Conservation (phyloP, 2,113 vertebrate species). For the Onychorhynchus coronatus region DNA sequence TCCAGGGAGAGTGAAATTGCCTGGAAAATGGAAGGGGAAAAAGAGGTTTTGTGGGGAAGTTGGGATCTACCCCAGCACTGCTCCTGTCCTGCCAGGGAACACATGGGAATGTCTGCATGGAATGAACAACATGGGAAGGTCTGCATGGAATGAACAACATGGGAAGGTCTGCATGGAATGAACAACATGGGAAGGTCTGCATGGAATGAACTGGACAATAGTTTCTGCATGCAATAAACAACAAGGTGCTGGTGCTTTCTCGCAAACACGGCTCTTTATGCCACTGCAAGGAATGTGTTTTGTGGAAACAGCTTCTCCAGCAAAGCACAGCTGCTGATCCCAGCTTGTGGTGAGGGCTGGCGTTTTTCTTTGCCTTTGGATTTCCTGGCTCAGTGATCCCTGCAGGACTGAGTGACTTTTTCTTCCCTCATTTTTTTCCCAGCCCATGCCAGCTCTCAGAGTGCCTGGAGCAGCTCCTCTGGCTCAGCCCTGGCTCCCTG, state of each 20-base stretch:
- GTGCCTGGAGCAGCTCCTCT: background rate
- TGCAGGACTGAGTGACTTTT: background rate
- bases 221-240: background rate
- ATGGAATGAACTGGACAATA: no score
- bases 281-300: background rate
- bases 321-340: background rate
- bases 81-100: background rate
- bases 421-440: background rate
- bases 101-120: accelerated
- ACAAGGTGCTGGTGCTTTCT: background rate
- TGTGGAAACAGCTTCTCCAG: background rate
- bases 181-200: background rate
- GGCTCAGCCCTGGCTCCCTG: background rate
- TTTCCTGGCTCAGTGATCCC: background rate
- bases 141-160: accelerated
- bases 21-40: accelerated
- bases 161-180: no score
- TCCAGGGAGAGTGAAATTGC: background rate
- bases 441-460: background rate
- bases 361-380: background rate
- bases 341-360: background rate
- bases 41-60: background rate
- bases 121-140: background rate
- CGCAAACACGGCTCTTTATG: background rate
- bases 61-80: background rate